Evolutionary conservation across 2,113 vertebrate species (phyloP), one percentile per base, ranked within the genome.

Genomic region (Poicephalus meyeri): DNA sequence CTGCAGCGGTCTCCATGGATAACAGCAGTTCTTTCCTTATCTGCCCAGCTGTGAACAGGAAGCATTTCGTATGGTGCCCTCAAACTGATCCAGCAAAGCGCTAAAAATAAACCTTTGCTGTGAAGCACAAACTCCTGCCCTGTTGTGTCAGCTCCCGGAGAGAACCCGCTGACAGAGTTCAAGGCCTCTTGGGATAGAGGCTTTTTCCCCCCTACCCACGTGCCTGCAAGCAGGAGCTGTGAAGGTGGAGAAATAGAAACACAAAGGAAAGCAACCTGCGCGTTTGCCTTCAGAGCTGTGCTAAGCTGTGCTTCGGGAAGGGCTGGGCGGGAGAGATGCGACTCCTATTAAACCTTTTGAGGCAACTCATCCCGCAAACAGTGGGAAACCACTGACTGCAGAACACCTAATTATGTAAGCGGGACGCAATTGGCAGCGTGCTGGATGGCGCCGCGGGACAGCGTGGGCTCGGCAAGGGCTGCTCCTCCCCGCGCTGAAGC

Each of bases 1-100:
- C 35, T 1, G 4, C 0, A 0, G 72, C 56, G 64, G 66, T 33
- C 39, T 12, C 56, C 33, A 1, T 0, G 13, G 8, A 16, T 5
- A 7, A 28, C 0, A 29, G 21, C 3, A 12, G 77, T 83, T 42
- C 26, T 2, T 53, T 42, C 49, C 46, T 39, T 3, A 2, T 20
- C 60, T 16, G 37, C 84, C 37, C 50, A 4, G n/a, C 3, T 1
- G 2, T 16, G 12, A n/a, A 12, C 20, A 47, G 89, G 89, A 79
- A 86, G 49, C 0, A 6, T 79, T 71, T 88, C 1, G 2, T 39
- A 7, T 2, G 0, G 41, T 1, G 53, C 60, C 60, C n/a, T 74
- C 4, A 46, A 65, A 28, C 42, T 29, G 61, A 55, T 41, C 7
- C 1, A 50, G 70, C 58, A 18, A 37, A 80, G 86, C 0, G 3